These are phyloP conservation scores for Momotus momota DNA, from an alignment of 2,797 vertebrate genomes.

Conservation along the genomic window DNA sequence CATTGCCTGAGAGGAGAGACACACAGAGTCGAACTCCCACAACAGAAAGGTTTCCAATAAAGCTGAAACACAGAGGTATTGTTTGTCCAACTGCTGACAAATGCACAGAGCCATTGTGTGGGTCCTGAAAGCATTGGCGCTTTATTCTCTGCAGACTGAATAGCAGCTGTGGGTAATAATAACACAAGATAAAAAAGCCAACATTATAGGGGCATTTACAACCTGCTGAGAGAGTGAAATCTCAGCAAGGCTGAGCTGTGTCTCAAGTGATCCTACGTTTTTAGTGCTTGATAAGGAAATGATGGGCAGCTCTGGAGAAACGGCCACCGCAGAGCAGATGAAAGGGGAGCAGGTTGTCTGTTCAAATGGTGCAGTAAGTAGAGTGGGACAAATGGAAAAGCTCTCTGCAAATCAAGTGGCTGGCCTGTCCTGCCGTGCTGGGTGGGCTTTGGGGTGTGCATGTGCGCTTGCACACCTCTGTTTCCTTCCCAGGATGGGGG, in stretches of 20 bases:
- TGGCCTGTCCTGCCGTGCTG: not conserved
- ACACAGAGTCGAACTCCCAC: constrained; percentile 35
- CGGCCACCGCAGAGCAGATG: constrained; percentile 20
- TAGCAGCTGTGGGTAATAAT: constrained; percentile 75
- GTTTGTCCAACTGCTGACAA: constrained; percentile 66
- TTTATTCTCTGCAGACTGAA: constrained; percentile 75
- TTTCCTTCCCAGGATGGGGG: not conserved
- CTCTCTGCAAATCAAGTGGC: not conserved
- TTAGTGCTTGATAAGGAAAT: constrained; percentile 66
- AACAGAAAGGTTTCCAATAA: constrained; percentile 69
- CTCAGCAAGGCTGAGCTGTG: constrained; percentile 58
- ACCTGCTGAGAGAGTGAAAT: constrained; percentile 66
- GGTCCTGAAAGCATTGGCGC: constrained; percentile 60
- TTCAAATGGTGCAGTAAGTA: not conserved
- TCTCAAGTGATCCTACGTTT: constrained; percentile 57
- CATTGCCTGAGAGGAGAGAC: not conserved
- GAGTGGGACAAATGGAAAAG: constrained; percentile 33
- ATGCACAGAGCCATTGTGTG: constrained; percentile 67
- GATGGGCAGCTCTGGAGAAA: constrained; percentile 68
- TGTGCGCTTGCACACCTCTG: not conserved
- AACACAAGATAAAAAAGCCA: constrained; percentile 75
- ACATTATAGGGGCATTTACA: constrained; percentile 77
- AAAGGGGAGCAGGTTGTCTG: constrained; percentile 41
- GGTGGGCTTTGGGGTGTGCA: not conserved
- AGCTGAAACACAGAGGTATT: constrained; percentile 67